Base-by-base conservation (phyloP, 2,888 invertebrate genomes). In the Gibbula magus region DNA sequence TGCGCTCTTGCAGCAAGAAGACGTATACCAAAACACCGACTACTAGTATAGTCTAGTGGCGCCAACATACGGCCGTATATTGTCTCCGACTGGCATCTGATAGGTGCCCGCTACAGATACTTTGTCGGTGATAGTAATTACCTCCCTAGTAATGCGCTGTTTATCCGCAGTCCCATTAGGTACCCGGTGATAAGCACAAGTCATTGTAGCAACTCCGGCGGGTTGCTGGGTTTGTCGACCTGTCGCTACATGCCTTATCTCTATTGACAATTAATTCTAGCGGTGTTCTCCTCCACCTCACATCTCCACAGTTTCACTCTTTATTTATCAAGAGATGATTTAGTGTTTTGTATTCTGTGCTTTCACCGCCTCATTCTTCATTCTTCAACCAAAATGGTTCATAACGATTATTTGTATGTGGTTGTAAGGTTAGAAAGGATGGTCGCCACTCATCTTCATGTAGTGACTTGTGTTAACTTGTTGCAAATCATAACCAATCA, bases 81-180 rank as follows among this genome's bases (percentile, higher is more conserved):
- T 61, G 61, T 61, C 61, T 61, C 18, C n/a, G 25, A 29, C 61
- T 61, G 61, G 61, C 25, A 61, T 29, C 25, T 29, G 29, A 61
- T 61, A 61, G 61, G 61, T 61, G 29, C 61, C 61, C 61, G 16
- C 29, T 61, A 61, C 61, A 61, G 61, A 61, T 61, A 61, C 25
- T 32, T 32, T 25, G 29, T 61, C 61, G 32, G 61, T 61, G 18
- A 61, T 25, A n/a, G 61, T 61, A 61, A 61, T 61, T 61, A 61
- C 61, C 61, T 25, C 61, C 25, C 10, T 29, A n/a, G 29, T 61
- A 61, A 61, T 61, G 61, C 22, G 29, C 29, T 61, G 61, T 61
- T 61, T 25, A 61, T 25, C 25, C 61, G 29, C 13, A 61, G 16
- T 13, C 25, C 16, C 16, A 61, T 29, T 61, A 61, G 25, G 16